phyloP scores from a whole-genome alignment of 2,888 invertebrate genomes.

The Saturnia japonica region DNA sequence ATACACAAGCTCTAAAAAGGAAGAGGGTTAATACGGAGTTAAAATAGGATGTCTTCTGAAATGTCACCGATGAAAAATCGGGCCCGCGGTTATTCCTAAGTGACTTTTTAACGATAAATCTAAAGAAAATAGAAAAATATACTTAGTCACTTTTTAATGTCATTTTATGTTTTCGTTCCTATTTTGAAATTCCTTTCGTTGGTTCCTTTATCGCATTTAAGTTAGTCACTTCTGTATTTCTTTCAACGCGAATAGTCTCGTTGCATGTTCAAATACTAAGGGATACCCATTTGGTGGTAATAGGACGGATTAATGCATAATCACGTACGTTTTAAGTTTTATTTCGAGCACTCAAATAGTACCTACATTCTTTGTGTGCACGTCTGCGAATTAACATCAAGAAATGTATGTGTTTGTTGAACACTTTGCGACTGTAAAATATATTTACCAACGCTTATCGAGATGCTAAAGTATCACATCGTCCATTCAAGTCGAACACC shows the following conservation, averaged over 20 bases:
- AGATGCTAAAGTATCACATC: not conserved
- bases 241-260: not conserved
- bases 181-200: too few species aligned
- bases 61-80: too few species aligned
- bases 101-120: too few species aligned
- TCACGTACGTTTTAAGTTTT: slow-evolving; percentile 15
- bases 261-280: not conserved
- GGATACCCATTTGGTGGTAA: slow-evolving; percentile 12
- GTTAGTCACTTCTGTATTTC: not conserved
- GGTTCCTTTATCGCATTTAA: not conserved
- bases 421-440: not conserved
- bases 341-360: slow-evolving; percentile 16
- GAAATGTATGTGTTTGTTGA: not conserved
- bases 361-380: not conserved
- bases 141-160: too few species aligned
- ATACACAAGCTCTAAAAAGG: too few species aligned
- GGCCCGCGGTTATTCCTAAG: too few species aligned
- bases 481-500: not conserved
- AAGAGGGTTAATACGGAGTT: too few species aligned
- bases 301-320: slow-evolving; percentile 15
- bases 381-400: not conserved
- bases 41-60: too few species aligned
- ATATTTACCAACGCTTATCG: not conserved
- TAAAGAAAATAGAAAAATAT: too few species aligned
- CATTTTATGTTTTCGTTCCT: too few species aligned